Evolutionary conservation across 2,888 invertebrate genomes (phyloP).

Genomic region (Ectobius pallidus): DNA sequence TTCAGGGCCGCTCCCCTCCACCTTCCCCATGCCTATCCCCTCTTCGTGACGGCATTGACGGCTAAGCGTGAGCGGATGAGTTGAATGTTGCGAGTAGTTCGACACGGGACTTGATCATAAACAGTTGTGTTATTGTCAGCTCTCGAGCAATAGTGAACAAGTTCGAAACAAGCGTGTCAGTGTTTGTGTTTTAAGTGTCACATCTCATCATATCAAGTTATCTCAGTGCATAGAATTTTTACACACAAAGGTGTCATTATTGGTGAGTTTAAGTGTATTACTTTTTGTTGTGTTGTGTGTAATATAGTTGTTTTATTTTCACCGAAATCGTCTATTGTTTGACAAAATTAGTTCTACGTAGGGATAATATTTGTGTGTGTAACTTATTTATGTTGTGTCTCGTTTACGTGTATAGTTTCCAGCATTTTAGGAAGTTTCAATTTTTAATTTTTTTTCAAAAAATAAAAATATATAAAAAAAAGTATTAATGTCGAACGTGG

Average conservation of each 20-base stretch:
- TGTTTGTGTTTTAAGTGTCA: neutral
- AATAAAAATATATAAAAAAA: no score
- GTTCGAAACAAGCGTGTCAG: neutral
- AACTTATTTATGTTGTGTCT: no score
- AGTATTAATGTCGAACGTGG: no score
- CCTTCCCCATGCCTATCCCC: constrained; percentile 6
- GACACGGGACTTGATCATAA: neutral
- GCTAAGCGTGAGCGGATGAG: neutral
- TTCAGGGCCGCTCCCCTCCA: constrained; percentile 49
- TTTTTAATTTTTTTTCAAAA: no score
- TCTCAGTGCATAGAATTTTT: neutral
- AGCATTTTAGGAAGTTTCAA: no score
- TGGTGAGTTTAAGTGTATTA: constrained; percentile 1
- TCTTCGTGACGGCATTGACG: constrained; percentile 29
- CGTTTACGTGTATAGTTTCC: no score
- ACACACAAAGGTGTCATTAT: neutral
- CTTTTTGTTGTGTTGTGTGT: no score
- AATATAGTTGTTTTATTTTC: no score
- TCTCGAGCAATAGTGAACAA: neutral
- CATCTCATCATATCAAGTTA: neutral
- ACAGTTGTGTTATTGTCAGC: neutral
- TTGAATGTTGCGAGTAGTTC: constrained; percentile 7
- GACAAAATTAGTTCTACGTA: no score
- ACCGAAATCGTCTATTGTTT: no score
- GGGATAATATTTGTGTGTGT: no score